These are phyloP conservation scores for Antechinus stuartii DNA, from an alignment of 2,113 vertebrate genomes.

Conservation along the genomic window DNA sequence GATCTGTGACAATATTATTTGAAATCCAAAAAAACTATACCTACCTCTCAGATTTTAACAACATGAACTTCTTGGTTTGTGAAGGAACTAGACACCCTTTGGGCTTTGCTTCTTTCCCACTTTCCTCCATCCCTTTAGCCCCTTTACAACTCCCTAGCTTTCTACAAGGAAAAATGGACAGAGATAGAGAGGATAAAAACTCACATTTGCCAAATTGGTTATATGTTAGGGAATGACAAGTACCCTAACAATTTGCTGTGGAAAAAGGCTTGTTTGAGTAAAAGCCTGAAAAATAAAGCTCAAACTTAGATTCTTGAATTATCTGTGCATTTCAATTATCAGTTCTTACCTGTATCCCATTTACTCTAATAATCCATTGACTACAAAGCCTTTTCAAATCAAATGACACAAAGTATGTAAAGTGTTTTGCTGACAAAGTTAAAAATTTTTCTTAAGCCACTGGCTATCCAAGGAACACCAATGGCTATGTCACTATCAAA, in stretches of 20 bases:
- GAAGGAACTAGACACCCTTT: not conserved
- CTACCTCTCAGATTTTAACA: slow-evolving; percentile 6
- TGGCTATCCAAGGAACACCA: slow-evolving; percentile 10
- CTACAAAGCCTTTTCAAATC: not conserved
- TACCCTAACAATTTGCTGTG: not conserved
- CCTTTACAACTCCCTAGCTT: slow-evolving; percentile 21
- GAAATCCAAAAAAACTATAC: not conserved
- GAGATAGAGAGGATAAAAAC: slow-evolving; percentile 3
- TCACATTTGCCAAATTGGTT: not conserved
- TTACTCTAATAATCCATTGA: not conserved
- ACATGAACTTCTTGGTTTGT: slow-evolving; percentile 28
- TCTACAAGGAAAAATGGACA: not conserved
- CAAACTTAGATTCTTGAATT: not conserved
- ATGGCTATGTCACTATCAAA: not conserved
- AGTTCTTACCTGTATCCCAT: not conserved
- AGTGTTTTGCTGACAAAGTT: not conserved
- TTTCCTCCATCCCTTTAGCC: not conserved
- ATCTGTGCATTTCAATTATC: not conserved
- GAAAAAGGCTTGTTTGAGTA: not conserved
- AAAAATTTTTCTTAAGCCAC: slow-evolving; percentile 3
- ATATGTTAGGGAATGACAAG: not conserved
- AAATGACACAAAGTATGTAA: not conserved
- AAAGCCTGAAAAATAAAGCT: not conserved
- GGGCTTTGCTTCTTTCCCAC: not conserved
- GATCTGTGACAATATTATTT: slow-evolving; percentile 1